Base-by-base conservation (phyloP, 2,113 vertebrate species). In the Hirundichthys speculiger region DNA sequence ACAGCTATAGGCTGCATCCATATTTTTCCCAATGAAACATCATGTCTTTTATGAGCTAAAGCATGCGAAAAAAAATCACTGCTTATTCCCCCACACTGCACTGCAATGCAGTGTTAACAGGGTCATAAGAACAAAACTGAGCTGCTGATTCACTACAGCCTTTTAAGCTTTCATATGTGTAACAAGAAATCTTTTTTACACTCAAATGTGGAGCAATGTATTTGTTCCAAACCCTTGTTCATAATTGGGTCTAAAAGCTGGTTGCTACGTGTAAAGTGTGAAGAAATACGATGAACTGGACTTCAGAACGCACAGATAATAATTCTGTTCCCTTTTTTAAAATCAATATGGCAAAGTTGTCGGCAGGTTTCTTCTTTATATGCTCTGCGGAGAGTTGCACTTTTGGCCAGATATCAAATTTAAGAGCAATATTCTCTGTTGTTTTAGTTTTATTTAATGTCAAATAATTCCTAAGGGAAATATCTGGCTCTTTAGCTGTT, bases 111-210 rank as follows among this genome's bases (percentile, higher is more conserved):
- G 46, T 21, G 20, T 30, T 65, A 45, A 64, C 42, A 59, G 38
- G 46, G 55, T 75, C n/a, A 43, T 40, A 66, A 50, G 34, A 58
- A 16, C 41, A 57, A 80, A 60, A 51, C 61, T 24, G 6, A 13
- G 48, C 22, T 16, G 50, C 13, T 55, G 43, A 61, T 30, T 58
- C 55, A 71, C 55, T 1, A n/a, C 43, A 63, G 49, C 21, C 30
- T 47, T 42, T 41, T 30, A 34, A 52, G 27, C 18, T 53, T 39
- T 16, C 58, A 48, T 42, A 64, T 15, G 7, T 46, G 50, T 46
- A 12, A 43, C 25, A 54, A 5, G 1, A 13, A 64, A 50, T 41
- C 43, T 2, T 21, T 13, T 58, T 34, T 41, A 21, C 11, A 8
- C 22, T 30, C 13, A 45, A 40, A 15, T n/a, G 8, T 1, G 15